Evolutionary conservation across 2,888 invertebrate genomes (phyloP).

Genomic region (Helicoverpa assulta): DNA sequence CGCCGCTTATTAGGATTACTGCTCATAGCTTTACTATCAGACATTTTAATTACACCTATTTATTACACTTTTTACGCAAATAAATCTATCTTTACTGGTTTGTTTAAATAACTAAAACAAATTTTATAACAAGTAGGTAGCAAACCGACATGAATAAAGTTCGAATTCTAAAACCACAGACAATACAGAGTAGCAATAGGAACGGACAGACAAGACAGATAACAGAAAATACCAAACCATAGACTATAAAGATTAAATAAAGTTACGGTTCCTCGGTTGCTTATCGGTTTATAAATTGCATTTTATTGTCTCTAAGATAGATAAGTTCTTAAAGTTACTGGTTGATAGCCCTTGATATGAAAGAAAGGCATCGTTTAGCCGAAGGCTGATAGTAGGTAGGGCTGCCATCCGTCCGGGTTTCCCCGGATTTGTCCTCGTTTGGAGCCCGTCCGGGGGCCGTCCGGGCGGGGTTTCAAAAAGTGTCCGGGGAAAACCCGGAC

Average conservation of each 20-base stretch:
- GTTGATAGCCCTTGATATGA: too few species aligned
- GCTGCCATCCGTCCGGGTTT: too few species aligned
- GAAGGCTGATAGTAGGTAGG: too few species aligned
- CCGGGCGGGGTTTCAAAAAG: too few species aligned
- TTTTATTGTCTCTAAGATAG: too few species aligned
- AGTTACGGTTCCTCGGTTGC: too few species aligned
- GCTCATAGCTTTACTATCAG: neutral
- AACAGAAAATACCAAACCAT: neutral
- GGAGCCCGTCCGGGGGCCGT: too few species aligned
- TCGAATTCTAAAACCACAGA: slow-evolving; percentile 2
- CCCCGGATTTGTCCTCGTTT: too few species aligned
- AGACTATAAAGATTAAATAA: neutral
- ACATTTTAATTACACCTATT: slow-evolving; percentile 1
- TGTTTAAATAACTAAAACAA: neutral
- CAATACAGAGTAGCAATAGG: neutral
- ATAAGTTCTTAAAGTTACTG: too few species aligned
- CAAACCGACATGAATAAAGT: neutral
- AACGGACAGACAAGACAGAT: neutral
- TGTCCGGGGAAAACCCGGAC: too few species aligned
- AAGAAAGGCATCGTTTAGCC: too few species aligned
- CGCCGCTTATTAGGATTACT: slow-evolving; percentile 14
- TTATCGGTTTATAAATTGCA: too few species aligned
- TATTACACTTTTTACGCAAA: neutral
- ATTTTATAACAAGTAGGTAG: neutral
- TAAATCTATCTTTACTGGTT: neutral